Percentiles rank a stretch among this genome's conserved stretches.
Conservation (phyloP, 2,113 vertebrate genomes). For the Myanophis thanlyinensis region DNA sequence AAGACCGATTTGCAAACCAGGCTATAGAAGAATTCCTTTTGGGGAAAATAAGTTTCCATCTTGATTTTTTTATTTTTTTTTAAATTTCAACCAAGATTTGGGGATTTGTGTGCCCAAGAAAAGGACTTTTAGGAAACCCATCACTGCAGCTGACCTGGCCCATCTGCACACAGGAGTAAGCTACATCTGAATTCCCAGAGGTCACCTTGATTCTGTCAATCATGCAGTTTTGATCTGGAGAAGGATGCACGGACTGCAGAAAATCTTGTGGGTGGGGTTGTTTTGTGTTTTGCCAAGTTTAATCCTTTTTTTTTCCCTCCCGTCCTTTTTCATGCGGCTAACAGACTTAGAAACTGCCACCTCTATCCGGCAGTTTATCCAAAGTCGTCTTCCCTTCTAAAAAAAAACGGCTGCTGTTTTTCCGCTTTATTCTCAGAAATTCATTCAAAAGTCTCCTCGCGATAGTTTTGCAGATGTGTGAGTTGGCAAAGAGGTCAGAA, state of each 20-base stretch:
- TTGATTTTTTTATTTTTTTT: background rate
- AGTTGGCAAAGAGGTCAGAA: background rate
- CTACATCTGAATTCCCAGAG: background rate
- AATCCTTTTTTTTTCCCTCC: too few relatives aligned
- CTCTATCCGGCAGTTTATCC: background rate
- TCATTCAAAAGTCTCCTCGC: background rate
- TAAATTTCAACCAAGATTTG: background rate
- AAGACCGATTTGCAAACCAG: background rate
- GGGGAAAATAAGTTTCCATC: background rate
- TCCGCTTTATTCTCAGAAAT: background rate
- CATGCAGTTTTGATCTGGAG: background rate
- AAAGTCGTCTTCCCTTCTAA: background rate
- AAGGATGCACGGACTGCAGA: background rate
- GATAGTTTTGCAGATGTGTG: background rate
- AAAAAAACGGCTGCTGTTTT: background rate
- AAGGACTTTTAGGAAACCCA: background rate
- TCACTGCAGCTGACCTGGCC: background rate
- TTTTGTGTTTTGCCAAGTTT: background rate
- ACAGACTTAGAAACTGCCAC: background rate
- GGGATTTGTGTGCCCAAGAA: background rate
- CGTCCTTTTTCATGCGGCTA: background rate
- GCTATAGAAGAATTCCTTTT: background rate
- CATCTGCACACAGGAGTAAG: background rate
- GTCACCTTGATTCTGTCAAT: background rate
- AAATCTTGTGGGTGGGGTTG: background rate